A percentile compares a stretch with the other conserved stretches of the same genome.
Evolutionary conservation across 2,797 vertebrate genomes (phyloP).

Genomic region (Lutjanus campechanus): DNA sequence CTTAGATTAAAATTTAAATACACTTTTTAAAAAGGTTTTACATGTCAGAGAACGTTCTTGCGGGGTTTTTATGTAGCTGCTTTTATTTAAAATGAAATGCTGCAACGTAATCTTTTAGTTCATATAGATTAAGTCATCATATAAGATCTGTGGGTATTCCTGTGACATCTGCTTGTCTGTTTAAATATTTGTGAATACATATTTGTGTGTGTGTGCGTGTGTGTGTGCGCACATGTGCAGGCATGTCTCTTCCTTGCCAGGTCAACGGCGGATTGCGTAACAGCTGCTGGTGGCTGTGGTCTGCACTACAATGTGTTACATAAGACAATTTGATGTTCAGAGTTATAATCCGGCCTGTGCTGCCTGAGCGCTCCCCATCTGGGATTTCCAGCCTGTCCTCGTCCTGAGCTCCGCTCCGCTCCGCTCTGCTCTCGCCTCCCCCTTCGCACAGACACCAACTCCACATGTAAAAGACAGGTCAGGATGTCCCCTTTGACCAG

Average conservation of each 20-base stretch:
- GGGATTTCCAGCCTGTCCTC: conserved; percentile 67
- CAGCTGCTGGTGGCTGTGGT: conserved; percentile 75
- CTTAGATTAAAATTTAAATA: too few species aligned
- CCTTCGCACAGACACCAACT: conserved; percentile 13
- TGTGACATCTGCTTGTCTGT: background rate
- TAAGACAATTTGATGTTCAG: conserved; percentile 86
- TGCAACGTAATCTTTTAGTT: background rate
- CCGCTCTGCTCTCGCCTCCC: conserved; percentile 5
- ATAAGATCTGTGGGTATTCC: background rate
- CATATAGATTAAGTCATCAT: background rate
- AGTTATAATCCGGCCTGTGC: conserved; percentile 82
- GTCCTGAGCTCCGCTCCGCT: conserved; percentile 39
- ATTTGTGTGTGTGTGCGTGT: conserved; percentile 20
- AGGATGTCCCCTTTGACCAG: conserved; percentile 1
- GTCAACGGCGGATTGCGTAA: conserved; percentile 80
- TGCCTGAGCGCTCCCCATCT: conserved; percentile 72
- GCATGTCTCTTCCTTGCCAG: conserved; percentile 55
- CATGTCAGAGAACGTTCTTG: too few species aligned
- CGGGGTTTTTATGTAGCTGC: too few species aligned
- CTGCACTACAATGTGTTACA: conserved; percentile 81
- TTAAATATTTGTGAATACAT: background rate
- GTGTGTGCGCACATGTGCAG: conserved; percentile 37
- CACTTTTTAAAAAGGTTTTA: too few species aligned
- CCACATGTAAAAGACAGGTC: conserved; percentile 20
- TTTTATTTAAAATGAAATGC: background rate